A percentile compares a stretch with the other conserved stretches of the same genome.
These are phyloP conservation scores for Nilaparvata lugens DNA, from an alignment of 1,140 invertebrate genomes.

Conservation along the genomic window DNA sequence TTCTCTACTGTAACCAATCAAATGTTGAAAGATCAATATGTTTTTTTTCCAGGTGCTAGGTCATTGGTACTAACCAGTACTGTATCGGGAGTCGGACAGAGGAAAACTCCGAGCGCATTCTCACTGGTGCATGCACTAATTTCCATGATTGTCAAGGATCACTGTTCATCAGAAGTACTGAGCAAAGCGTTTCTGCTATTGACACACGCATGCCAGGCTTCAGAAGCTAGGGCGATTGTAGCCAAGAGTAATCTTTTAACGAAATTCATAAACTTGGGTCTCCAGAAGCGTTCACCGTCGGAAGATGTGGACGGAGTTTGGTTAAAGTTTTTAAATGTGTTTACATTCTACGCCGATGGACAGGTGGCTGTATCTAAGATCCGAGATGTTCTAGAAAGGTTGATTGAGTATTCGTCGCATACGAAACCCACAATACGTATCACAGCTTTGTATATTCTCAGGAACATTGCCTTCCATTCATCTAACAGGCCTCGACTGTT, in stretches of 20 bases:
- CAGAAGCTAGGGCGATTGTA: constrained; percentile 42
- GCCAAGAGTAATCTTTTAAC: constrained; percentile 30
- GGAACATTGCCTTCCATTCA: constrained; percentile 35
- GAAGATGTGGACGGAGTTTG: constrained; percentile 19
- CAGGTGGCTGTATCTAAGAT: constrained; percentile 36
- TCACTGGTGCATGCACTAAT: constrained; percentile 42
- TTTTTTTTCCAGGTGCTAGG: constrained; percentile 37
- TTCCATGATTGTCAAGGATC: constrained; percentile 35
- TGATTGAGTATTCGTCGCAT: constrained; percentile 6
- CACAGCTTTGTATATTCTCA: constrained; percentile 29
- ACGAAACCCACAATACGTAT: background rate
- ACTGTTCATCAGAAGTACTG: constrained; percentile 36
- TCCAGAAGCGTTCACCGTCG: background rate
- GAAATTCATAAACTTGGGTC: background rate
- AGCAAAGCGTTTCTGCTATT: constrained; percentile 40
- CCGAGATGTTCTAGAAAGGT: constrained; percentile 13
- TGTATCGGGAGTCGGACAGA: constrained; percentile 39
- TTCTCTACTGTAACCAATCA: no score
- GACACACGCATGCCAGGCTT: constrained; percentile 38
- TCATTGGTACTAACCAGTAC: constrained; percentile 42
- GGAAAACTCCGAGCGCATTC: constrained; percentile 40
- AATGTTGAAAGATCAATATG: no score
- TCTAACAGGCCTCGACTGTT: constrained; percentile 33
- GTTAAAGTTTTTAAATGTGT: constrained; percentile 37
- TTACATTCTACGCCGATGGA: constrained; percentile 37